phyloP scores from a whole-genome alignment of 2,113 vertebrate species.

The Lanius ludovicianus region DNA sequence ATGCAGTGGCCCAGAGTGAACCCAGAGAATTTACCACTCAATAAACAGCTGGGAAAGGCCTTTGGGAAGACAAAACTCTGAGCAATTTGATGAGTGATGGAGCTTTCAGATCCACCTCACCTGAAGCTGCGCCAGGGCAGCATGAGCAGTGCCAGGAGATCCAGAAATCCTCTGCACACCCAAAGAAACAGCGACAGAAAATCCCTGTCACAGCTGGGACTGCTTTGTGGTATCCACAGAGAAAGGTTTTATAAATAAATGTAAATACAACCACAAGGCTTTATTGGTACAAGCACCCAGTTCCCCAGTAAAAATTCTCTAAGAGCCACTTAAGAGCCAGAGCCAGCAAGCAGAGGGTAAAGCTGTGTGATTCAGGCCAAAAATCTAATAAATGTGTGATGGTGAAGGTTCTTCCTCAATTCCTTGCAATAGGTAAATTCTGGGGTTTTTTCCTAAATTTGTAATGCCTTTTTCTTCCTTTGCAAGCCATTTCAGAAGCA shows the following conservation, averaged over 20 bases:
- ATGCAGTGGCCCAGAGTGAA: neutral
- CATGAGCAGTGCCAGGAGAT: neutral
- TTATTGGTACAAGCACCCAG: neutral
- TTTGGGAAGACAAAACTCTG: neutral
- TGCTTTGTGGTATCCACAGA: neutral
- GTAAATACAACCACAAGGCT: neutral
- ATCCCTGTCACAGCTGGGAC: neutral
- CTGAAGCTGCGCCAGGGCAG: neutral
- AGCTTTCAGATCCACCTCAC: neutral
- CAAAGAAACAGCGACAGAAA: neutral
- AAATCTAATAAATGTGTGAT: accelerated
- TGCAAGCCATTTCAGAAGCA: neutral
- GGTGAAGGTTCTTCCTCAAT: neutral
- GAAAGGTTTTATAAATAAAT: neutral
- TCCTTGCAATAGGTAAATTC: neutral
- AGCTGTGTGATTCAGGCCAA: neutral
- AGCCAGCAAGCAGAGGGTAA: neutral
- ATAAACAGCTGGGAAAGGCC: neutral
- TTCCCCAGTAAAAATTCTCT: neutral
- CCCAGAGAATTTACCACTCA: neutral
- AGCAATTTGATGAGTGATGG: neutral
- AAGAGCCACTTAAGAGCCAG: neutral
- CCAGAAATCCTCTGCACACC: neutral
- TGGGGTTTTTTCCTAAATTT: neutral
- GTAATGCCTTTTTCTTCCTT: neutral